Evolutionary conservation across 2,113 vertebrate genomes (phyloP).

Genomic region (Platysternon megacephalum): DNA sequence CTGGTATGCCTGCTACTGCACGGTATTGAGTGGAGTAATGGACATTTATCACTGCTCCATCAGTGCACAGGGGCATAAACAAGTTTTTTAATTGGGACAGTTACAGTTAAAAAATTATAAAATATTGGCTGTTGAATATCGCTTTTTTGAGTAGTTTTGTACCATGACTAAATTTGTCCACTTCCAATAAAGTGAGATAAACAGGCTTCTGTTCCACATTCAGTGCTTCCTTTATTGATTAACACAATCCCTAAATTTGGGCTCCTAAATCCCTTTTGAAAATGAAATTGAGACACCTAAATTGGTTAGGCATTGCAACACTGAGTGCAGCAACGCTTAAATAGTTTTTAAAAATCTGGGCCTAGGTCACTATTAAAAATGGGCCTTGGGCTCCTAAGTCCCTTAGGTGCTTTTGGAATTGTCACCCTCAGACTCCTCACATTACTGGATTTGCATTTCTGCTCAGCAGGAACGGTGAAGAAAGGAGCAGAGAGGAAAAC

Average conservation of each 20-base stretch:
- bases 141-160: neutral
- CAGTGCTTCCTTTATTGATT: neutral
- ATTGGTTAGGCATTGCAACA: no score
- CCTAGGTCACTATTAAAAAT: neutral
- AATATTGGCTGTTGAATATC: neutral
- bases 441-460: neutral
- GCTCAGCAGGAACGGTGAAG: neutral
- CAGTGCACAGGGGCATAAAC: neutral
- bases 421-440: accelerated
- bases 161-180: neutral
- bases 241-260: neutral
- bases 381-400: neutral
- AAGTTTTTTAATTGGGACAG: neutral
- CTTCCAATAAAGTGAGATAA: neutral
- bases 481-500: neutral
- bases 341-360: neutral
- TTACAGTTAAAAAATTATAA: neutral
- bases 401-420: neutral
- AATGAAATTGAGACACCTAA: neutral
- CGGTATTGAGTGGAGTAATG: neutral
- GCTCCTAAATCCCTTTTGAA: constrained; percentile 25
- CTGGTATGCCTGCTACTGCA: neutral
- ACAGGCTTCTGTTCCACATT: neutral
- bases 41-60: neutral
- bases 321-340: no score